Evolutionary conservation across 1,140 invertebrate species (phyloP), one percentile per base, ranked within the genome.

Genomic region (Pseudobourletiella spinata): DNA sequence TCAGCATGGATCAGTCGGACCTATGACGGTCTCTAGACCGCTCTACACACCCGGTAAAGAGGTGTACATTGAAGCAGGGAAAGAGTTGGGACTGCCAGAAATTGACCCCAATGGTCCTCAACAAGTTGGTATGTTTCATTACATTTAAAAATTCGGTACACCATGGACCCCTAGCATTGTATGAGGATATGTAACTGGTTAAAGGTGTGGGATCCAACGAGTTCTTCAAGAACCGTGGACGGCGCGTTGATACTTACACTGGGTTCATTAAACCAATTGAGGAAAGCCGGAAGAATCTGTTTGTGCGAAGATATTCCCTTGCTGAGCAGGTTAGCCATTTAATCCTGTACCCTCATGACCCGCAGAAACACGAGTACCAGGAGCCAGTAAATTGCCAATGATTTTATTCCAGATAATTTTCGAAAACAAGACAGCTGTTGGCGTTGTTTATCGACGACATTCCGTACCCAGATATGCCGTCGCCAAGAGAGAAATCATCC

Each of bases 401-500:
- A n/a, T n/a, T n/a, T n/a, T n/a, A n/a, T n/a, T n/a, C 16, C 22
- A 57, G 25, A 25, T 62, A 3, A 29, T 62, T 11, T 24, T 56
- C 29, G 32, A 35, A 11, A 25, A 48, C 2, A 55, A 62, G 11
- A 44, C 20, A 11, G 60, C 60, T 14, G 22, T 20, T 18, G 60
- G 60, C 29, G 51, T 62, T 2, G 4, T 30, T 20, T 62, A 62
- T 26, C 18, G 26, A n/a, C 22, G 32, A 16, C 60, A 62, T 50
- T 30, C 20, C 24, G 15, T 22, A 18, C 29, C 50, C 14, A n/a
- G 6, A 1, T 25, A 35, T 18, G 60, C 35, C 8, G 3, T 24
- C 28, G 60, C 60, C 3, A 57, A 20, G 3, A 62, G 56, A 26
- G 60, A 62, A 46, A 24, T 62, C 16, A 62, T 62, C 52, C 8